phyloP scores from a whole-genome alignment of 2,888 invertebrate genomes.

The Amiota communis region DNA sequence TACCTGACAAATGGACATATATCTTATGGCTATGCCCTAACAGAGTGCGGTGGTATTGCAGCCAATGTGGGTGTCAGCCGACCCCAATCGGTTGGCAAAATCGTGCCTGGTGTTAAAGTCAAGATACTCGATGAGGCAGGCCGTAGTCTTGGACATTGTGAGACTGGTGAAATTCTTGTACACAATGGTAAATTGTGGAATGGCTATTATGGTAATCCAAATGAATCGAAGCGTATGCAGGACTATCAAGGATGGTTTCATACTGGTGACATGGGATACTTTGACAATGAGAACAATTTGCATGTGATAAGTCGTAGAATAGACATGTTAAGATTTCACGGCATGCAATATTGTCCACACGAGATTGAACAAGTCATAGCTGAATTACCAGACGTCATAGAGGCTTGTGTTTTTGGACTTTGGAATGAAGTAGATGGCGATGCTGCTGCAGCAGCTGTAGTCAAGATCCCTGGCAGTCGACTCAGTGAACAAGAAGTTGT shows the following conservation, averaged over 20 bases:
- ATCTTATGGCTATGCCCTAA: conserved; percentile 64
- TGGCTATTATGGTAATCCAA: conserved; percentile 69
- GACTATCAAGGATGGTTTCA: conserved; percentile 70
- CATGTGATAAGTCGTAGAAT: conserved; percentile 65
- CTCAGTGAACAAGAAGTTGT: conserved; percentile 64
- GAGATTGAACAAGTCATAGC: conserved; percentile 68
- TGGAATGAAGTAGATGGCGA: conserved; percentile 67
- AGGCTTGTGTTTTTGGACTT: conserved; percentile 67
- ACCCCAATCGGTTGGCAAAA: conserved; percentile 63
- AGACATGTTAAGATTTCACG: conserved; percentile 67
- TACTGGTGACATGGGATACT: conserved; percentile 71
- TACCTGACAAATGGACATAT: conserved; percentile 59
- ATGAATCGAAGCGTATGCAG: conserved; percentile 61
- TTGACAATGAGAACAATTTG: conserved; percentile 68
- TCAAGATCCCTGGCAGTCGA: conserved; percentile 57
- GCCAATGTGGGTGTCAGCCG: conserved; percentile 61
- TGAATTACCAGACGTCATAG: conserved; percentile 63
- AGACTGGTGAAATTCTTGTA: conserved; percentile 68
- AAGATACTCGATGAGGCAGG: conserved; percentile 68
- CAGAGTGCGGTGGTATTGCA: conserved; percentile 63
- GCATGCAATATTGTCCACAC: conserved; percentile 65
- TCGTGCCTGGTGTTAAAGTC: conserved; percentile 58
- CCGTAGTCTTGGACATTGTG: conserved; percentile 57
- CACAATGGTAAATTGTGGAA: conserved; percentile 61
- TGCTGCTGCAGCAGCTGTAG: conserved; percentile 68